Percentiles rank a stretch among this genome's conserved stretches.
Evolutionary conservation across 92 coral and sea anemone genomes (phyloP).

Genomic region (Ricordea florida): DNA sequence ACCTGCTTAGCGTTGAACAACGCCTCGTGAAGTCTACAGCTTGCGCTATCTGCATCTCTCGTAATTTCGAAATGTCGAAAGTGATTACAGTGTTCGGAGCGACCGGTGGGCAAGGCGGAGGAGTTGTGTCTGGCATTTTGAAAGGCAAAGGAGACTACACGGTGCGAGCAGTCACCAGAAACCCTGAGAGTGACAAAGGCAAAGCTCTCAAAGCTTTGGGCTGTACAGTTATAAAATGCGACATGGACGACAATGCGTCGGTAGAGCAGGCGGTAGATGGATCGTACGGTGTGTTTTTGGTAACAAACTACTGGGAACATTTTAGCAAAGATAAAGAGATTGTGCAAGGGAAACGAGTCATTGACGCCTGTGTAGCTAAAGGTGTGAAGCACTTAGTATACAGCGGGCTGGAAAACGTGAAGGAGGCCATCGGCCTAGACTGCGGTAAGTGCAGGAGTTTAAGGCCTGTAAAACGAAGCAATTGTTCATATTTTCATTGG

Average conservation of each 20-base stretch:
- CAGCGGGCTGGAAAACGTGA: conserved; percentile 83
- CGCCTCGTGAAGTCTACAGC: too few species aligned
- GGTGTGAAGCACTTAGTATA: conserved; percentile 76
- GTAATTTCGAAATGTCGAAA: conserved; percentile 37
- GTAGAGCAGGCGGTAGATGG: conserved; percentile 63
- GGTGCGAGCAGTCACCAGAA: conserved; percentile 70
- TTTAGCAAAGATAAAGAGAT: conserved; percentile 64
- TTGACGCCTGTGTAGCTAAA: conserved; percentile 53
- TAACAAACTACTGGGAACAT: conserved; percentile 84
- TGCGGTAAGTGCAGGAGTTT: conserved; percentile 56
- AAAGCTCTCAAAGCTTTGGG: conserved; percentile 62
- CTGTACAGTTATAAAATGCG: conserved; percentile 57
- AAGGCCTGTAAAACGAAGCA: too few species aligned
- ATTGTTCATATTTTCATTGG: too few species aligned
- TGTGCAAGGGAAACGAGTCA: conserved; percentile 74
- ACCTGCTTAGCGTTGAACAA: too few species aligned
- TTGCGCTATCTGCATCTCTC: too few species aligned
- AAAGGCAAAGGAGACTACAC: conserved; percentile 17
- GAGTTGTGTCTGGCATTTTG: conserved; percentile 57
- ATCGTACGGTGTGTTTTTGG: conserved; percentile 72
- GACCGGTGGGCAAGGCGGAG: conserved; percentile 80
- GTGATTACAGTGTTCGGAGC: conserved; percentile 73
- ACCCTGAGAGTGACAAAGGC: conserved; percentile 58
- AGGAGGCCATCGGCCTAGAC: conserved; percentile 57
- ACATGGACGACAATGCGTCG: conserved; percentile 64